Evolutionary conservation across 1,140 invertebrate genomes (phyloP).

Genomic region (Galleria mellonella): DNA sequence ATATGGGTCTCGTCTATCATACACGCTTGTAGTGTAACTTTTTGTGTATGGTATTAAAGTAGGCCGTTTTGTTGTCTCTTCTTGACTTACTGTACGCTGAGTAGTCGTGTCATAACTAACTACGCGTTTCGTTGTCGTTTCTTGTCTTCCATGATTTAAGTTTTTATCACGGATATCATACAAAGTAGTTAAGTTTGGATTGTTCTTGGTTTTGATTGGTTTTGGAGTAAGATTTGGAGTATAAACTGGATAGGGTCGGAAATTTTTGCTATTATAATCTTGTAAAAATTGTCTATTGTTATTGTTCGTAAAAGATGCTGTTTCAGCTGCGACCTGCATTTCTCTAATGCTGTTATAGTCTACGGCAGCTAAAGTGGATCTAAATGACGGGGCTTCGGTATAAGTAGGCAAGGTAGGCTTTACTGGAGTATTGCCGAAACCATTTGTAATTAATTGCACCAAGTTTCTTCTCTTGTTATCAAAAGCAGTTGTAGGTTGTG

Average conservation of each 20-base stretch:
- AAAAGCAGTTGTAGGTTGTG: slow-evolving; percentile 39
- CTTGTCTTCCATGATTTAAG: slow-evolving; percentile 21
- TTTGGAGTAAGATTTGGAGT: slow-evolving; percentile 40
- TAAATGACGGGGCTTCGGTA: slow-evolving; percentile 44
- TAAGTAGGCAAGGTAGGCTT: slow-evolving; percentile 46
- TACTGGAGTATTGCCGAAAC: slow-evolving; percentile 43
- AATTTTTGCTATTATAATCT: slow-evolving; percentile 56
- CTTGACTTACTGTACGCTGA: background rate
- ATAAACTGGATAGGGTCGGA: slow-evolving; percentile 56
- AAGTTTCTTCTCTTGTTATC: slow-evolving; percentile 54
- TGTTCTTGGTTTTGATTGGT: slow-evolving; percentile 38
- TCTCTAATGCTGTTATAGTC: slow-evolving; percentile 72
- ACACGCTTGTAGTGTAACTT: slow-evolving; percentile 35
- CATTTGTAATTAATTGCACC: slow-evolving; percentile 54
- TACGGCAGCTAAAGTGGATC: slow-evolving; percentile 33
- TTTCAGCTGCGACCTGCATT: slow-evolving; percentile 83
- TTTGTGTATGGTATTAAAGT: slow-evolving; percentile 60
- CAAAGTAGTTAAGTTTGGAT: slow-evolving; percentile 50
- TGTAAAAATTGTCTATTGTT: slow-evolving; percentile 62
- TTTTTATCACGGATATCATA: slow-evolving; percentile 55
- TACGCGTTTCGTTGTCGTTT: slow-evolving; percentile 42
- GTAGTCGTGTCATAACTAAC: slow-evolving; percentile 7
- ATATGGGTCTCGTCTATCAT: slow-evolving; percentile 56
- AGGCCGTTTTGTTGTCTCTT: slow-evolving; percentile 49
- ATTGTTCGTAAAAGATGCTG: slow-evolving; percentile 80